Evolutionary conservation across 2,797 vertebrate species (phyloP).

Genomic region (Epinephelus malabaricus): DNA sequence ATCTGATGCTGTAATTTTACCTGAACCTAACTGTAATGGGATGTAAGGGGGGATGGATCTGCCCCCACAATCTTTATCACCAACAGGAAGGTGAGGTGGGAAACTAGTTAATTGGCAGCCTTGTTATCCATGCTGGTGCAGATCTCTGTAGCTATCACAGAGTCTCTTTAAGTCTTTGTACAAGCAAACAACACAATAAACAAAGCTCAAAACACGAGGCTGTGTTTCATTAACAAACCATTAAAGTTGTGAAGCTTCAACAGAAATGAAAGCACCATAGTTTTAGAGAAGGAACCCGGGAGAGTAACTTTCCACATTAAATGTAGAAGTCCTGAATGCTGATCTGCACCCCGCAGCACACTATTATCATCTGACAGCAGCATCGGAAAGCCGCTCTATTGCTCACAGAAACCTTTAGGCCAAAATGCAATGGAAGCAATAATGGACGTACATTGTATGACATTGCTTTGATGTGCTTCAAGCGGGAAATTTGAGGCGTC

Average conservation of each 20-base stretch:
- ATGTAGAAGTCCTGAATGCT: constrained; percentile 28
- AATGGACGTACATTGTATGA: constrained; percentile 40
- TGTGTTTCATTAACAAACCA: constrained; percentile 19
- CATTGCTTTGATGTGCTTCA: constrained; percentile 42
- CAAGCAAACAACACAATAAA: constrained; percentile 15
- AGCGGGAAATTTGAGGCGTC: constrained; percentile 28
- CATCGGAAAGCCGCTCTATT: constrained; percentile 6
- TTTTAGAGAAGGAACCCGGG: neutral
- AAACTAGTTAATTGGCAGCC: constrained; percentile 48
- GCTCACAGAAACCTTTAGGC: constrained; percentile 39
- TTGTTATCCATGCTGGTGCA: constrained; percentile 29
- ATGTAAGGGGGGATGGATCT: constrained; percentile 33
- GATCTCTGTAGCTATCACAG: constrained; percentile 23
- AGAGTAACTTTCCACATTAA: constrained; percentile 12
- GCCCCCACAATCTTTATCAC: constrained; percentile 3
- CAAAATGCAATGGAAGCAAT: constrained; percentile 35
- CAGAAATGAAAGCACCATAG: neutral
- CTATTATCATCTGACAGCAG: constrained; percentile 29
- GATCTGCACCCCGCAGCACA: constrained; percentile 14
- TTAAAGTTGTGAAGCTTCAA: constrained; percentile 15
- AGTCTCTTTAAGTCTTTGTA: constrained; percentile 7
- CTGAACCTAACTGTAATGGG: constrained; percentile 18
- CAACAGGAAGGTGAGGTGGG: constrained; percentile 31
- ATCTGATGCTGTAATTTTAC: constrained; percentile 34
- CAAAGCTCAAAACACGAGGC: constrained; percentile 12